Evolutionary conservation across 2,797 vertebrate genomes (phyloP).

Genomic region (Stomatorhinus walkeri): DNA sequence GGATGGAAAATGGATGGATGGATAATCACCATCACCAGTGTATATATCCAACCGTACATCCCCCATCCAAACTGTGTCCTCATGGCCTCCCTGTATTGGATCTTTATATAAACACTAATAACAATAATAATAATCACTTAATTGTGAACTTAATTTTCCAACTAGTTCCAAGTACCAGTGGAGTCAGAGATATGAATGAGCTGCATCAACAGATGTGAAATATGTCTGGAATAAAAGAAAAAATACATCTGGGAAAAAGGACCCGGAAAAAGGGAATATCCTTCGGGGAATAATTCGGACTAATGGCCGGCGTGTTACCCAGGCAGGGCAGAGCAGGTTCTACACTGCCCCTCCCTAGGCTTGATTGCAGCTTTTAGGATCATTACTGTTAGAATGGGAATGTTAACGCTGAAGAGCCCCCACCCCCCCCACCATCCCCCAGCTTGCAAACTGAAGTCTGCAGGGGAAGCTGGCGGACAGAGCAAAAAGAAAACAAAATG

Average conservation of each 20-base stretch:
- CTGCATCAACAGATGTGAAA: background rate
- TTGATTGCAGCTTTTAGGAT: constrained; percentile 75
- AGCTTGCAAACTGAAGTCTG: constrained; percentile 58
- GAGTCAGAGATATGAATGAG: background rate
- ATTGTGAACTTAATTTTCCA: background rate
- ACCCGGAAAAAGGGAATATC: constrained; percentile 38
- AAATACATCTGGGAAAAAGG: constrained; percentile 29
- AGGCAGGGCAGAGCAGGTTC: constrained; percentile 40
- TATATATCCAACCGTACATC: background rate
- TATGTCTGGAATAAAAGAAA: background rate
- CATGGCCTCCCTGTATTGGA: background rate
- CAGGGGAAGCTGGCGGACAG: constrained; percentile 33
- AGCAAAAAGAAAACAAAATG: background rate
- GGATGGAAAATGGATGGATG: background rate
- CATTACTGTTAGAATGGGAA: constrained; percentile 70
- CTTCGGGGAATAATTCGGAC: constrained; percentile 58
- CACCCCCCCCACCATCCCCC: constrained; percentile 45
- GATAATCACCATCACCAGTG: background rate
- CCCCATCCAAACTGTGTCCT: background rate
- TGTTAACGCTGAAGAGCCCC: constrained; percentile 64
- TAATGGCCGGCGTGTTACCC: constrained; percentile 53
- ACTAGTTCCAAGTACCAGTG: background rate
- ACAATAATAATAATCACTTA: background rate
- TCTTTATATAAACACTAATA: background rate
- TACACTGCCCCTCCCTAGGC: constrained; percentile 45